Conservation (phyloP, 2,888 invertebrate genomes). For the Tipula lateralis region DNA sequence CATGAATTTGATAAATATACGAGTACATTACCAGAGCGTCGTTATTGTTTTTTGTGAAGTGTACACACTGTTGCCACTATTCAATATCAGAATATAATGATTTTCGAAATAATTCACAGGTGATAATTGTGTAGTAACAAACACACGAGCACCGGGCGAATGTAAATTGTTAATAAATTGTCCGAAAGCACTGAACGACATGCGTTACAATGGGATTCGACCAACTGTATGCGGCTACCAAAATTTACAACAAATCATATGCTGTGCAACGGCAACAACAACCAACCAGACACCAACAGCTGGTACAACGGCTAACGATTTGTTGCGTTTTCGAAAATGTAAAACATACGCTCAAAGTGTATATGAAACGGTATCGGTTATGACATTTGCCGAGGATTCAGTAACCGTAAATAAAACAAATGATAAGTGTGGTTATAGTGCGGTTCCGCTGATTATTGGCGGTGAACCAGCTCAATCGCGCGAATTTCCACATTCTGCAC, state of each 20-base stretch:
- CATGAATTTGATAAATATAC: no score
- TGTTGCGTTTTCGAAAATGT: neutral
- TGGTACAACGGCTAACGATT: neutral
- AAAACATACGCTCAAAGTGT: neutral
- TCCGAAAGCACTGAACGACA: neutral
- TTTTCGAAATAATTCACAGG: neutral
- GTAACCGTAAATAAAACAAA: neutral
- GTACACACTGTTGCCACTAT: neutral
- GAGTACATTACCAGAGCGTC: no score
- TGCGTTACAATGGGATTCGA: neutral
- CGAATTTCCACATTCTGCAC: conserved; percentile 36
- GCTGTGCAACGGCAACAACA: neutral
- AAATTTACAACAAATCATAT: neutral
- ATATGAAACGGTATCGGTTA: neutral
- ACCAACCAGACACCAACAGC: neutral
- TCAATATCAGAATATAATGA: neutral
- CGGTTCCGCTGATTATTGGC: conserved; percentile 47
- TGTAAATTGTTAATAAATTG: conserved; percentile 3
- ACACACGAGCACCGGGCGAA: neutral
- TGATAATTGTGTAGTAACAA: neutral
- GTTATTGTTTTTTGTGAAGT: no score
- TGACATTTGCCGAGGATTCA: neutral
- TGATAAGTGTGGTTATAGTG: neutral
- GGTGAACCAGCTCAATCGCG: conserved; percentile 41
- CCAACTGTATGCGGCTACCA: neutral